These are phyloP conservation scores for Rhyzopertha dominica DNA, from an alignment of 1,140 invertebrate genomes.

Conservation along the genomic window DNA sequence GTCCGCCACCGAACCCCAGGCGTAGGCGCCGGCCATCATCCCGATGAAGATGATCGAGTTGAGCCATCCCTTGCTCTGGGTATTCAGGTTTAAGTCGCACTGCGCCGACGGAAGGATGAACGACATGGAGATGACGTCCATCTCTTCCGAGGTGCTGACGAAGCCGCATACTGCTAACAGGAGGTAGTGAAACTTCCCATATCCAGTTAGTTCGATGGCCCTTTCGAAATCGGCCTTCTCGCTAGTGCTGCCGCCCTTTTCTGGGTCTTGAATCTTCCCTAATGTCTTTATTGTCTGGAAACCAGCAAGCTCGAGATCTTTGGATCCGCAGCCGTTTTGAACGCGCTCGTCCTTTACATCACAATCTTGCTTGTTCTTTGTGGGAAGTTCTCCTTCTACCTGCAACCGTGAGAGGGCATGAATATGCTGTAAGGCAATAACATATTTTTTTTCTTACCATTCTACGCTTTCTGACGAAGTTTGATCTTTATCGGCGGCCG, in stretches of 20 bases:
- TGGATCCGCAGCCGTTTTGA: conserved; percentile 70
- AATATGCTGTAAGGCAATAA: no score
- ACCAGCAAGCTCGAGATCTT: conserved; percentile 57
- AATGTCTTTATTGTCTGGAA: conserved; percentile 23
- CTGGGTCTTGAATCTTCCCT: conserved; percentile 43
- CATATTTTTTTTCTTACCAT: no score
- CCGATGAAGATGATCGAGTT: conserved; percentile 83
- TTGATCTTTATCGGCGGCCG: conserved; percentile 18
- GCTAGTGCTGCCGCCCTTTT: conserved; percentile 49
- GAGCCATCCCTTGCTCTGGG: conserved; percentile 80
- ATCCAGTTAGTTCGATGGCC: conserved; percentile 78
- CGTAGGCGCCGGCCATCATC: conserved; percentile 90
- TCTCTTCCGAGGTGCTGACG: conserved; percentile 91
- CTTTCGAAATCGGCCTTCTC: conserved; percentile 76
- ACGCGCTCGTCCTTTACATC: conserved; percentile 72
- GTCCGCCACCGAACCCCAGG: conserved; percentile 87
- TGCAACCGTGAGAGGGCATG: no score
- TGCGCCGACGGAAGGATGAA: conserved; percentile 90
- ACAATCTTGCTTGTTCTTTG: conserved; percentile 50
- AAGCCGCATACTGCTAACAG: conserved; percentile 84
- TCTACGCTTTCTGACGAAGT: conserved; percentile 31
- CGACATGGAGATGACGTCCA: conserved; percentile 92
- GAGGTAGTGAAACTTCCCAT: conserved; percentile 88
- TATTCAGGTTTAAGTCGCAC: conserved; percentile 84
- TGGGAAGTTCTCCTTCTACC: conserved; percentile 40